Evolutionary conservation across 2,888 invertebrate genomes (phyloP).

Genomic region (Drosophila diplacantha): DNA sequence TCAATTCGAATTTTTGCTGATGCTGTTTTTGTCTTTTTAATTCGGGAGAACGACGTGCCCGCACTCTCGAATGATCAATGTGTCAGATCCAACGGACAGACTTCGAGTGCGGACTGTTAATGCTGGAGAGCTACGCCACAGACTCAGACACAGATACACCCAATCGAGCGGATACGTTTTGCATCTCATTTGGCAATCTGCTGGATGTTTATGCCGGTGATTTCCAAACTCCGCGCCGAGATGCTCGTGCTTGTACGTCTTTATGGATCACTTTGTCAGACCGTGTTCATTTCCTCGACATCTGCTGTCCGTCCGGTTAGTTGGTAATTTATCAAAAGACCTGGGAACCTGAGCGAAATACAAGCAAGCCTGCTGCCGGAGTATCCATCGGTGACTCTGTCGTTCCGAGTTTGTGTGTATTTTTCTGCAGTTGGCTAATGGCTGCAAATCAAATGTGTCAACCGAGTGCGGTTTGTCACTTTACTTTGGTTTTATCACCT

Average conservation of each 20-base stretch:
- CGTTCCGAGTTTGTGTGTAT: slow-evolving; percentile 35
- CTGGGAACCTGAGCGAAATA: slow-evolving; percentile 9
- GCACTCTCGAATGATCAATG: slow-evolving; percentile 64
- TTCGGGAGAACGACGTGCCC: slow-evolving; percentile 55
- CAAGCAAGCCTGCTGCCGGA: slow-evolving; percentile 14
- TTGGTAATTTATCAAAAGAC: slow-evolving; percentile 52
- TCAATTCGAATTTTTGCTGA: slow-evolving; percentile 28
- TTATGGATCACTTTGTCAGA: slow-evolving; percentile 41
- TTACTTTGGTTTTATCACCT: slow-evolving; percentile 60
- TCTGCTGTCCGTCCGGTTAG: slow-evolving; percentile 35
- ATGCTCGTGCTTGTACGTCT: slow-evolving; percentile 6
- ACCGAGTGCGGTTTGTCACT: slow-evolving; percentile 47
- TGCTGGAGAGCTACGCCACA: slow-evolving; percentile 10
- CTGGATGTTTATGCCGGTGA: slow-evolving; percentile 2
- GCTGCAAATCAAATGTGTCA: slow-evolving; percentile 48
- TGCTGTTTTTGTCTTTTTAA: not conserved
- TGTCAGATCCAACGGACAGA: slow-evolving; percentile 55
- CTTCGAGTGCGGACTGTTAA: slow-evolving; percentile 30
- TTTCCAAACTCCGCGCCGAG: slow-evolving; percentile 16
- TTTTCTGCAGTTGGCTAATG: slow-evolving; percentile 41
- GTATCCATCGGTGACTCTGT: slow-evolving; percentile 52
- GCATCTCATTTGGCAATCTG: slow-evolving; percentile 32
- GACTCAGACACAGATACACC: slow-evolving; percentile 35
- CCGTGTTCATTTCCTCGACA: slow-evolving; percentile 41
- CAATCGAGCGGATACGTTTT: slow-evolving; percentile 31